A percentile compares a stretch with the other conserved stretches of the same genome.
These are phyloP conservation scores for Ectemnius lituratus DNA, from an alignment of 2,888 invertebrate species.

Conservation along the genomic window DNA sequence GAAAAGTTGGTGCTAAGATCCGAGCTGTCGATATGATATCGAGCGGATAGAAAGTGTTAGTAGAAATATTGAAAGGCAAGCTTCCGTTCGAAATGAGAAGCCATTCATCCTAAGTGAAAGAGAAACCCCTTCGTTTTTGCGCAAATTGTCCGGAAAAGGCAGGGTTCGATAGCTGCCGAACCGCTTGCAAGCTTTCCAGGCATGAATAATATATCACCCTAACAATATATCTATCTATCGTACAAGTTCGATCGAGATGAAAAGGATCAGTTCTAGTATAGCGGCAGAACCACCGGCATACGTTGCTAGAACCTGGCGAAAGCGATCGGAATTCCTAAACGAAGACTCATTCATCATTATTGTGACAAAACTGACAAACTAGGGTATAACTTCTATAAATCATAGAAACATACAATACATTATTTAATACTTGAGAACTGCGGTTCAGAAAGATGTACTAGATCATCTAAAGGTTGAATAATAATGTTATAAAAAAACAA, in stretches of 20 bases:
- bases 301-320: background rate
- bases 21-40: background rate
- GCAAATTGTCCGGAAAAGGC: constrained; percentile 48
- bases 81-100: constrained; percentile 4
- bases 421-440: no score
- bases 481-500: no score
- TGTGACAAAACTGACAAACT: no score
- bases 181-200: constrained; percentile 47
- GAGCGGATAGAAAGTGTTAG: background rate
- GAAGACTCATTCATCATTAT: no score
- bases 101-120: constrained; percentile 13
- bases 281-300: constrained; percentile 5
- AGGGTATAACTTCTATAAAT: no score
- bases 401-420: no score
- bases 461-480: no score
- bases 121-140: constrained; percentile 7
- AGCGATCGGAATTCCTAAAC: no score
- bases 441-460: no score
- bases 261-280: constrained; percentile 24
- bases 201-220: constrained; percentile 53
- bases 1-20: no score
- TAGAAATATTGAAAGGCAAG: constrained; percentile 2
- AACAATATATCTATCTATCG: constrained; percentile 19
- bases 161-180: constrained; percentile 26
- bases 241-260: constrained; percentile 26